A percentile compares a stretch with the other conserved stretches of the same genome.
These are phyloP conservation scores for Protaetia brevitarsis DNA, from an alignment of 1,140 invertebrate species.

Conservation along the genomic window DNA sequence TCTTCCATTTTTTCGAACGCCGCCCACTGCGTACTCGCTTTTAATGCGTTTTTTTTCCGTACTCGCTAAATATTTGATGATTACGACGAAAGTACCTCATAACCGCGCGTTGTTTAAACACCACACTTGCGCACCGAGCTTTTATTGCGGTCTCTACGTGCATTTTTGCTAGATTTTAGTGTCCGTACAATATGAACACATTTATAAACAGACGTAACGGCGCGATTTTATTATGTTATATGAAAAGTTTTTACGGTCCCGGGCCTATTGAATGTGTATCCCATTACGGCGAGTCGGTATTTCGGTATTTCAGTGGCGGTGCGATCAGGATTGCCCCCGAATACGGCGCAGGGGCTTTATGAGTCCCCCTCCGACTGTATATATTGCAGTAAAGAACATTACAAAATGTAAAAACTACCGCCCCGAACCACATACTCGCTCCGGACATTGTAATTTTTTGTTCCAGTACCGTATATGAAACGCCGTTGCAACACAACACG, in stretches of 20 bases:
- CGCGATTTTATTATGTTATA: conserved; percentile 19
- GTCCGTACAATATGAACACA: conserved; percentile 21
- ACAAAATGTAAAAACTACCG: conserved; percentile 17
- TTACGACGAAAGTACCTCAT: conserved; percentile 19
- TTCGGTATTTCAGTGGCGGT: not conserved
- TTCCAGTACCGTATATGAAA: not conserved
- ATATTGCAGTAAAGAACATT: conserved; percentile 22
- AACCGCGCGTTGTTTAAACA: conserved; percentile 20
- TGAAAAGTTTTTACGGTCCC: conserved; percentile 17
- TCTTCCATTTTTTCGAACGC: not conserved
- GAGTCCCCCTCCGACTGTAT: conserved; percentile 12
- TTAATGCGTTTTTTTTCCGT: not conserved
- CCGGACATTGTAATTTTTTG: too few relatives aligned
- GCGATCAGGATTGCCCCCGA: conserved; percentile 3
- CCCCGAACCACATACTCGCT: too few relatives aligned
- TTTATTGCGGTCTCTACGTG: not conserved
- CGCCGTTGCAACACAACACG: too few relatives aligned
- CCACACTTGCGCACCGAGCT: not conserved
- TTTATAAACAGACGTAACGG: conserved; percentile 21
- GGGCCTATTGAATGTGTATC: conserved; percentile 9
- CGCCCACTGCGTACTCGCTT: not conserved
- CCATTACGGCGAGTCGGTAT: not conserved
- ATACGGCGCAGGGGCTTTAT: not conserved
- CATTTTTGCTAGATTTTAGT: conserved; percentile 21
- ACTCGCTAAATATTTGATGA: conserved; percentile 17